These are phyloP conservation scores for Venustaconcha ellipsiformis DNA, from an alignment of 1,140 invertebrate genomes.

Conservation along the genomic window DNA sequence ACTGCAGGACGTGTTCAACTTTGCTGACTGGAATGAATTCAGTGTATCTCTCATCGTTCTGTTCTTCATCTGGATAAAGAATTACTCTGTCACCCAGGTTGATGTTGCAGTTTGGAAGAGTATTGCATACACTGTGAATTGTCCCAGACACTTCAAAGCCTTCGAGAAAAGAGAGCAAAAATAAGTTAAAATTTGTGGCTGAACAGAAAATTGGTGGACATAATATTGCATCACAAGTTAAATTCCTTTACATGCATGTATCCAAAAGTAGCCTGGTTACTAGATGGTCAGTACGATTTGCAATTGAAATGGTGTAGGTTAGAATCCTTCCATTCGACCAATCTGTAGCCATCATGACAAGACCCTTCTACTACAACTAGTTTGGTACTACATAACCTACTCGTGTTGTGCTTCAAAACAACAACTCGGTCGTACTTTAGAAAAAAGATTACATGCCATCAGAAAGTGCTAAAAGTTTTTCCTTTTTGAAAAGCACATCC, in stretches of 20 bases:
- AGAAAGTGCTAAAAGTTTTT: too few relatives aligned
- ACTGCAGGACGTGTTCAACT: conserved; percentile 46
- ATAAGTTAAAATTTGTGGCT: background rate
- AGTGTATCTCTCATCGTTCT: conserved; percentile 44
- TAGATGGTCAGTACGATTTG: background rate
- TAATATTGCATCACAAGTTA: background rate
- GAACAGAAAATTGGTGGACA: background rate
- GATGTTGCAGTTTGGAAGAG: conserved; percentile 57
- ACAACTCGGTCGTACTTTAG: too few relatives aligned
- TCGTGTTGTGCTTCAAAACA: too few relatives aligned
- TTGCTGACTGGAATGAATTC: conserved; percentile 58
- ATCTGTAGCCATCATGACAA: background rate
- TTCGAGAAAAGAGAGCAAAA: conserved; percentile 16
- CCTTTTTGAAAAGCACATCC: too few relatives aligned
- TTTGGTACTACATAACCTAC: too few relatives aligned
- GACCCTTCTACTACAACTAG: too few relatives aligned
- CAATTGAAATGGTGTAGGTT: too few relatives aligned
- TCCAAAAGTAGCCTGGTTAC: too few relatives aligned
- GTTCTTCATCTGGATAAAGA: conserved; percentile 49
- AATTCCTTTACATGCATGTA: background rate
- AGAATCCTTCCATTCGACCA: background rate
- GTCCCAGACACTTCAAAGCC: conserved; percentile 56
- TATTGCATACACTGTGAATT: conserved; percentile 54
- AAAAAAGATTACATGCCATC: too few relatives aligned
- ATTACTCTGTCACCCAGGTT: conserved; percentile 55